Percentiles rank a stretch among this genome's conserved stretches.
Conservation (phyloP, 2,113 vertebrate species). For the Oreochromis spilurus region DNA sequence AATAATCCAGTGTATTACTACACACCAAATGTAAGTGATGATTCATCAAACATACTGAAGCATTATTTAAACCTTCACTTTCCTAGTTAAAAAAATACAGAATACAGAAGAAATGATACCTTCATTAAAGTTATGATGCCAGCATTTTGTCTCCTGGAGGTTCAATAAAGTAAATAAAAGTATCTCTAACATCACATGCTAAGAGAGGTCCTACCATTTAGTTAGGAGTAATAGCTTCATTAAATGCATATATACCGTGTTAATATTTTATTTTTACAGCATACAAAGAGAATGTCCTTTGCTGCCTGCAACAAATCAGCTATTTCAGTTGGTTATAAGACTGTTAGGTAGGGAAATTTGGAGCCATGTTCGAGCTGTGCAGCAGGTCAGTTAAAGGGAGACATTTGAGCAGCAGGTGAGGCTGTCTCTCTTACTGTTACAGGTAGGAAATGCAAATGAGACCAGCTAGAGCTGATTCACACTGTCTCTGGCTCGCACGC, state of each 20-base stretch:
- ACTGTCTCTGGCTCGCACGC: neutral
- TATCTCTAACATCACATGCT: neutral
- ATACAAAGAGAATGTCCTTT: neutral
- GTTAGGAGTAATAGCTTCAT: neutral
- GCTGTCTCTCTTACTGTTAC: neutral
- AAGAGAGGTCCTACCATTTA: neutral
- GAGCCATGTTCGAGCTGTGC: neutral
- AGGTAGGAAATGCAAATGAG: conserved; percentile 66
- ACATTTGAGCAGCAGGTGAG: conserved; percentile 5
- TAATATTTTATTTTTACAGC: neutral
- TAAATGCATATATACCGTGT: neutral
- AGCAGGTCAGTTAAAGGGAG: neutral
- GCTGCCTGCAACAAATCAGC: neutral
- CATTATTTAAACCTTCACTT: neutral
- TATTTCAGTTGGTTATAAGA: neutral
- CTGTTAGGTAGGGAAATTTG: neutral
- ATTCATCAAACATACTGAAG: neutral
- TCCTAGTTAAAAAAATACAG: neutral
- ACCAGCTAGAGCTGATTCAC: conserved; percentile 13
- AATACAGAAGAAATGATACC: neutral
- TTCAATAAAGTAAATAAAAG: neutral
- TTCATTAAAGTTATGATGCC: neutral
- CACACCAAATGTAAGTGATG: neutral
- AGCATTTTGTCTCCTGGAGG: neutral
- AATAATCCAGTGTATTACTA: neutral